A percentile compares a stretch with the other conserved stretches of the same genome.
Evolutionary conservation across 2,113 vertebrate genomes (phyloP).

Genomic region (Passer montanus): DNA sequence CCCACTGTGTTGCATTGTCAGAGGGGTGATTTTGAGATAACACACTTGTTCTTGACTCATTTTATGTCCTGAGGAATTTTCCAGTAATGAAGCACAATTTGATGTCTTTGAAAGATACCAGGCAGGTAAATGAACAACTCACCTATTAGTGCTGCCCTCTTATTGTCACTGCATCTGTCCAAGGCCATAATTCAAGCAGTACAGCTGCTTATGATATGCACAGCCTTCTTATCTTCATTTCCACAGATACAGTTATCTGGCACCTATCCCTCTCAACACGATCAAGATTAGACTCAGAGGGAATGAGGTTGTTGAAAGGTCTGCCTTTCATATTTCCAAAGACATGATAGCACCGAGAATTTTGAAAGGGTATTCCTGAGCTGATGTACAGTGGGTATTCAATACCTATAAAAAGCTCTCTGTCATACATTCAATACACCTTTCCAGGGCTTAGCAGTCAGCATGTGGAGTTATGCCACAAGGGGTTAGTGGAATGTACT

Average conservation of each 20-base stretch:
- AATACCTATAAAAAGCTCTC: conserved; percentile 41
- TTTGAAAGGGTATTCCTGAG: conserved; percentile 23
- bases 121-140: conserved; percentile 43
- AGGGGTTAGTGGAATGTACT: conserved; percentile 65
- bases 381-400: conserved; percentile 26
- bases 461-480: conserved; percentile 36
- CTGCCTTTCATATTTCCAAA: conserved; percentile 65
- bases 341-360: conserved; percentile 29
- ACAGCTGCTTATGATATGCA: conserved; percentile 16
- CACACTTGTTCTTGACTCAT: conserved; percentile 27
- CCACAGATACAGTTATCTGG: neutral
- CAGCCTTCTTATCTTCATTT: conserved; percentile 43
- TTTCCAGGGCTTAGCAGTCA: conserved; percentile 45
- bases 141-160: neutral
- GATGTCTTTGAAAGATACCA: conserved; percentile 36
- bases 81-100: conserved; percentile 40
- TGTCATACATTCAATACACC: conserved; percentile 39
- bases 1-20: conserved; percentile 1
- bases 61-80: conserved; percentile 56
- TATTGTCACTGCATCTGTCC: conserved; percentile 33
- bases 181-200: conserved; percentile 20
- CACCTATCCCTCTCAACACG: conserved; percentile 41
- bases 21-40: conserved; percentile 18
- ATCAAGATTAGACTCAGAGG: conserved; percentile 54
- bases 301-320: conserved; percentile 56